Base-by-base conservation (phyloP, 2,888 invertebrate genomes). In the Chloroclystis v-ata region DNA sequence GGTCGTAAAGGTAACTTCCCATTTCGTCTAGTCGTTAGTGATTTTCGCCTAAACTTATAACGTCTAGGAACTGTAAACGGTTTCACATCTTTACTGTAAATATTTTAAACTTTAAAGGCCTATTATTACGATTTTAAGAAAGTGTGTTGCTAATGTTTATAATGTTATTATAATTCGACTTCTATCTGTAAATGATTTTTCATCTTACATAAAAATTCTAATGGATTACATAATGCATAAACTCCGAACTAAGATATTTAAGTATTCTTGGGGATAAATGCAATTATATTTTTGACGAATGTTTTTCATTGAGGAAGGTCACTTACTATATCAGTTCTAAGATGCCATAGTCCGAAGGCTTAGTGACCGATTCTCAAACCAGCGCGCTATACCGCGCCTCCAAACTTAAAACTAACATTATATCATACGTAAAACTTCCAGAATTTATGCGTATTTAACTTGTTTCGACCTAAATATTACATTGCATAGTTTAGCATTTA, bases 41-140 rank as follows among this genome's bases (percentile, higher is more conserved):
- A 75, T 80, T 80, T 81, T 83, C 75, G 83, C 78, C 78, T 83
- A 85, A 82, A 81, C 74, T 85, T 82, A 70, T 79, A 80, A 77
- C 74, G 67, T 82, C 75, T 69, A 72, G 76, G 69, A 82, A 78
- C 78, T 82, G 79, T 81, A 75, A 79, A 78, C 77, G 71, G 77
- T 80, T 78, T 78, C 77, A 65, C 75, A 72, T 78, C 78, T 77
- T 82, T 82, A 82, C 69, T 86, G 86, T 86, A 86, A 78, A 86
- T 86, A 86, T 82, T 82, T 78, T 82, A 77, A 77, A 79, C 65
- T 79, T 79, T 75, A 75, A 83, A 78, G 84, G 85, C 84, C 84
- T 85, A 86, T 68, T 82, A 86, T 68, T 79, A 78, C 67, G 69
- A 69, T 72, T 74, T 72, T 76, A 74, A 75, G 76, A 71, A 72